Percentiles rank a stretch among this genome's conserved stretches.
phyloP scores from a whole-genome alignment of 2,888 invertebrate species.

The Aporophyla lueneburgensis region DNA sequence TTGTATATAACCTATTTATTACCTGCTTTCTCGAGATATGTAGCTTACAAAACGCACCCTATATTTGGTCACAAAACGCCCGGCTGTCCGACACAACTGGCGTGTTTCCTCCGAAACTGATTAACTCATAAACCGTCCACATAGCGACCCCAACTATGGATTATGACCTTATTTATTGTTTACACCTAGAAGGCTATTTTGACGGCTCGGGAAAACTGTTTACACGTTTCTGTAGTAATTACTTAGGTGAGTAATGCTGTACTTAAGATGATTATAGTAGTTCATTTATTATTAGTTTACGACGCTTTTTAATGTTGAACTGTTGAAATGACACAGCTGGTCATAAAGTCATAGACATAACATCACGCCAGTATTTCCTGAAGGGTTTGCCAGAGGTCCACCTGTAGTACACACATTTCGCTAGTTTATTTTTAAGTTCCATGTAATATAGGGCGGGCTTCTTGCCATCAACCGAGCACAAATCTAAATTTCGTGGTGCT shows the following conservation, averaged over 20 bases:
- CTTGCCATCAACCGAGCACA: neutral
- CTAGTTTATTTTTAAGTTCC: too few species aligned
- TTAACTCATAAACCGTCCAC: conserved; percentile 38
- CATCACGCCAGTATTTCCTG: neutral
- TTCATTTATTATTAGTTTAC: conserved; percentile 5
- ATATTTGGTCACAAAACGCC: neutral
- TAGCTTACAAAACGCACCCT: neutral
- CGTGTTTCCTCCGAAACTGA: conserved; percentile 17
- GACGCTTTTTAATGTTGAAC: neutral
- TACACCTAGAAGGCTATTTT: conserved; percentile 1
- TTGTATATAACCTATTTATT: neutral
- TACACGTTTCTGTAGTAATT: conserved; percentile 15
- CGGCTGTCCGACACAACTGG: conserved; percentile 31
- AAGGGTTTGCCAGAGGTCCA: neutral
- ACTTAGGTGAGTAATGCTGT: conserved; percentile 1
- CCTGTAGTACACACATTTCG: too few species aligned
- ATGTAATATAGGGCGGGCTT: too few species aligned
- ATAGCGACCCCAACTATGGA: neutral
- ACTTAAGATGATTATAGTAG: conserved; percentile 12
- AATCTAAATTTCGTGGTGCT: neutral
- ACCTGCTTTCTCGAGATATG: neutral
- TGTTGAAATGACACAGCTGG: neutral
- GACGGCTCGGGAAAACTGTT: conserved; percentile 15
- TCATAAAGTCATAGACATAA: neutral
- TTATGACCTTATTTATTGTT: conserved; percentile 40